Evolutionary conservation across 1,140 invertebrate genomes (phyloP).

Genomic region (Trachymyrmex septentrionalis): DNA sequence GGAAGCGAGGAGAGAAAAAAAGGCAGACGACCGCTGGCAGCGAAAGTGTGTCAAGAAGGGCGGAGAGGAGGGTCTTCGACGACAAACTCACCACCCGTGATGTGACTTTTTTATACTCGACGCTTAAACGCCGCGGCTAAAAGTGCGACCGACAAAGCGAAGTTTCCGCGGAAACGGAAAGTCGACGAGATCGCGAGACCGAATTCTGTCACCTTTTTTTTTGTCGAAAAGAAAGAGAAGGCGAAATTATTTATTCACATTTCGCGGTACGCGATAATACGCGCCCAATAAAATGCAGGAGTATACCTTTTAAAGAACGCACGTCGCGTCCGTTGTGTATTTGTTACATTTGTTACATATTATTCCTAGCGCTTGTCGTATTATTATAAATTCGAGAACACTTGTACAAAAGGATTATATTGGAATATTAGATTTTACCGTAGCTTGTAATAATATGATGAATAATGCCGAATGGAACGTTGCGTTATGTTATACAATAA

Average conservation of each 20-base stretch:
- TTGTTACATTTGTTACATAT: constrained; percentile 30
- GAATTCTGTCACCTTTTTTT: constrained; percentile 23
- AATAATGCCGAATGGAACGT: constrained; percentile 34
- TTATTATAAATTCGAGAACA: constrained; percentile 61
- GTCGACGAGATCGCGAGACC: constrained; percentile 32
- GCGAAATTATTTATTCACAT: constrained; percentile 28
- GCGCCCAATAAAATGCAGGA: constrained; percentile 34
- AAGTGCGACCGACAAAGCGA: constrained; percentile 31
- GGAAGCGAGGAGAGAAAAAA: constrained; percentile 17
- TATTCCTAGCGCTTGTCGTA: constrained; percentile 35
- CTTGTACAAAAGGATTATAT: constrained; percentile 33
- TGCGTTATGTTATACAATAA: constrained; percentile 41
- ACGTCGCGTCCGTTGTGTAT: neutral
- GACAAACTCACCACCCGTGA: constrained; percentile 59
- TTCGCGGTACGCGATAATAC: constrained; percentile 25
- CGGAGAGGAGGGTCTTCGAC: constrained; percentile 23
- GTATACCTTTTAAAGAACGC: constrained; percentile 14
- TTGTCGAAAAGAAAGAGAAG: neutral
- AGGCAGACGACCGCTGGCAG: constrained; percentile 17
- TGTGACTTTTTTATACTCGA: constrained; percentile 56
- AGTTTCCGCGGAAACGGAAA: constrained; percentile 37
- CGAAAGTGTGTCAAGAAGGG: constrained; percentile 64
- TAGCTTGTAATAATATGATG: constrained; percentile 52
- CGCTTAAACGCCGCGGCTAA: constrained; percentile 34
- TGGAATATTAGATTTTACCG: constrained; percentile 56